Percentiles rank a stretch among this genome's conserved stretches.
These are phyloP conservation scores for Endotricha flammealis DNA, from an alignment of 2,888 invertebrate species.

Conservation along the genomic window DNA sequence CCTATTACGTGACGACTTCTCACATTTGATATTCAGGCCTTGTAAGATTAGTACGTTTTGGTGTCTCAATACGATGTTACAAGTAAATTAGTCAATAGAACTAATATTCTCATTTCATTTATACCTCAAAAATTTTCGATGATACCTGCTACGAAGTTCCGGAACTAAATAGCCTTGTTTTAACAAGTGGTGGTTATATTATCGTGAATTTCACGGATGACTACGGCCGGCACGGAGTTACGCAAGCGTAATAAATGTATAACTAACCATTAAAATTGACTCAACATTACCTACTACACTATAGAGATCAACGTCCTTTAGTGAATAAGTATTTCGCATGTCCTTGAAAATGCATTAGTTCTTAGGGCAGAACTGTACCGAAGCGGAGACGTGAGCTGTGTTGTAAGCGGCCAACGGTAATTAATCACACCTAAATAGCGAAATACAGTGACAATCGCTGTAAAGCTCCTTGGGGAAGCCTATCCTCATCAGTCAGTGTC, in stretches of 20 bases:
- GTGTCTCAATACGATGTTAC: no score
- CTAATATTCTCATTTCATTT: background rate
- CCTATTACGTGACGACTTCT: background rate
- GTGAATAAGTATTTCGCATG: conserved; percentile 1
- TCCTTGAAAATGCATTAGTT: background rate
- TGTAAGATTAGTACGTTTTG: no score
- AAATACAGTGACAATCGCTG: no score
- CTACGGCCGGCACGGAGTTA: background rate
- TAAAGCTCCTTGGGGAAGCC: no score
- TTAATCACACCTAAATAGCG: no score
- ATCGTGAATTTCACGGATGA: no score
- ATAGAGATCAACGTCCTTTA: conserved; percentile 5
- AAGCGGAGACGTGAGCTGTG: no score
- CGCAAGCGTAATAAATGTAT: background rate
- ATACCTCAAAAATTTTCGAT: background rate
- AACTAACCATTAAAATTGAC: conserved; percentile 1
- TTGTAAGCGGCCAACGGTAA: no score
- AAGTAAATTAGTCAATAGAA: background rate
- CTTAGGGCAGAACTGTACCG: no score
- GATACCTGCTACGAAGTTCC: background rate
- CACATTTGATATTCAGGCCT: background rate
- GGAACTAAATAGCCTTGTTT: background rate
- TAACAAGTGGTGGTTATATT: background rate
- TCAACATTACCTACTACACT: conserved; percentile 3
- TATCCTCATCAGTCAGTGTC: no score